These are phyloP conservation scores for Drosophila conformis DNA, from an alignment of 2,888 invertebrate genomes.

Conservation along the genomic window DNA sequence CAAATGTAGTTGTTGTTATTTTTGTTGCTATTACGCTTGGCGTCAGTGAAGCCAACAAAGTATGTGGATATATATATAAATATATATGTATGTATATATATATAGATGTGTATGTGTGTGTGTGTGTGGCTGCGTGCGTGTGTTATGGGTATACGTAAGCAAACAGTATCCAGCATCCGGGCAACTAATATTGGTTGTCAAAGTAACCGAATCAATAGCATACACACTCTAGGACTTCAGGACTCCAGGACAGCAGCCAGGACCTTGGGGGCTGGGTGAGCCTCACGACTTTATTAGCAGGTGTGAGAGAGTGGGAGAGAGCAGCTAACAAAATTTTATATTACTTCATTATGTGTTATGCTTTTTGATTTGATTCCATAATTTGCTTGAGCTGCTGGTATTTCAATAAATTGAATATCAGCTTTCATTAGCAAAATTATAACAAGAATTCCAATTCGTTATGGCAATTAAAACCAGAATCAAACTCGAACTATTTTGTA, in stretches of 20 bases:
- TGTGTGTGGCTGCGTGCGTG: slow-evolving; percentile 26
- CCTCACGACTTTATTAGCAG: slow-evolving; percentile 62
- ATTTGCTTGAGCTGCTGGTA: slow-evolving; percentile 40
- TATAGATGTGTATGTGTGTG: neutral
- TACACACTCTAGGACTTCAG: slow-evolving; percentile 19
- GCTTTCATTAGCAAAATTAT: slow-evolving; percentile 56
- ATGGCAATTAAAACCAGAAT: slow-evolving; percentile 47
- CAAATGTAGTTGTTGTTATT: slow-evolving; percentile 37
- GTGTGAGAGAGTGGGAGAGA: slow-evolving; percentile 34
- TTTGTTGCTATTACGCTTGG: slow-evolving; percentile 47
- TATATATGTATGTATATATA: neutral
- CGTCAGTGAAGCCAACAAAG: slow-evolving; percentile 69
- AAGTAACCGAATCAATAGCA: slow-evolving; percentile 72
- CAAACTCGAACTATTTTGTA: slow-evolving; percentile 59
- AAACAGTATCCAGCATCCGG: slow-evolving; percentile 52
- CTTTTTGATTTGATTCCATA: slow-evolving; percentile 70
- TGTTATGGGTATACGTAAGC: slow-evolving; percentile 53
- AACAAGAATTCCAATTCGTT: slow-evolving; percentile 13
- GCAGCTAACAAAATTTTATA: slow-evolving; percentile 60
- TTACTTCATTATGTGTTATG: slow-evolving; percentile 71
- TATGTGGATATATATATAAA: slow-evolving; percentile 23
- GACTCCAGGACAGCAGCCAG: neutral
- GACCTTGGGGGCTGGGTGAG: neutral
- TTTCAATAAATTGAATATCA: slow-evolving; percentile 66
- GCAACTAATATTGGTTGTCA: slow-evolving; percentile 69